Evolutionary conservation across 1,140 invertebrate species (phyloP), one percentile per base, ranked within the genome.

Genomic region (Coelopa frigida): DNA sequence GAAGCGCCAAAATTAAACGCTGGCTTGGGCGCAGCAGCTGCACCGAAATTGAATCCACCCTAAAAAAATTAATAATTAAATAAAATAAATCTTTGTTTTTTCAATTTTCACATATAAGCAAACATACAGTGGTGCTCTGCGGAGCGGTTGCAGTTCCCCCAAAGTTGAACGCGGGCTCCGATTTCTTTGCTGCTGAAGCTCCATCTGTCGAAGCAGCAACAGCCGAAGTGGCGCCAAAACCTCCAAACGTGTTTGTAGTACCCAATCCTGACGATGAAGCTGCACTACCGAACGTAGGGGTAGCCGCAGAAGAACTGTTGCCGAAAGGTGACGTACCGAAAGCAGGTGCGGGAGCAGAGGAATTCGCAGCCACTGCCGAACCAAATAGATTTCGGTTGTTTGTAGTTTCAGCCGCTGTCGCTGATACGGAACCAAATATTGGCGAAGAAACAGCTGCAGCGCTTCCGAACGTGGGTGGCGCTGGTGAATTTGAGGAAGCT

Each of bases 41-140:
- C 12, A 7, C 48, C 48, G 21, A 50, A 50, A 36, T 45, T 50
- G 21, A 50, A 50, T n/a, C 48, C 48, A 11, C 48, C 43, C 48
- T 50, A 26, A 49, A 44, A n/a, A 40, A 20, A 31, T 44, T 22
- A 23, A 33, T 40, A 10, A 7, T 18, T 38, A 5, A 44, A 21
- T 15, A 32, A 48, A 23, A 33, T 17, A 40, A 10, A 29, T 29
- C 14, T 10, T 29, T 29, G 14, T 29, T 29, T 8, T 14, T 29
- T 10, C 27, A 8, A n/a, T n/a, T n/a, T n/a, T n/a, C n/a, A n/a
- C n/a, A n/a, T n/a, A n/a, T n/a, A n/a, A n/a, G n/a, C n/a, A n/a
- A n/a, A 38, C 44, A 20, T 47, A 51, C 44, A 41, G 21, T 48
- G 24, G 46, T 24, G 33, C 8, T 51, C 24, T 40, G 33, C 35